Evolutionary conservation across 2,888 invertebrate species (phyloP), one percentile per base, ranked within the genome.

Genomic region (Eumacrocentrus americanus): DNA sequence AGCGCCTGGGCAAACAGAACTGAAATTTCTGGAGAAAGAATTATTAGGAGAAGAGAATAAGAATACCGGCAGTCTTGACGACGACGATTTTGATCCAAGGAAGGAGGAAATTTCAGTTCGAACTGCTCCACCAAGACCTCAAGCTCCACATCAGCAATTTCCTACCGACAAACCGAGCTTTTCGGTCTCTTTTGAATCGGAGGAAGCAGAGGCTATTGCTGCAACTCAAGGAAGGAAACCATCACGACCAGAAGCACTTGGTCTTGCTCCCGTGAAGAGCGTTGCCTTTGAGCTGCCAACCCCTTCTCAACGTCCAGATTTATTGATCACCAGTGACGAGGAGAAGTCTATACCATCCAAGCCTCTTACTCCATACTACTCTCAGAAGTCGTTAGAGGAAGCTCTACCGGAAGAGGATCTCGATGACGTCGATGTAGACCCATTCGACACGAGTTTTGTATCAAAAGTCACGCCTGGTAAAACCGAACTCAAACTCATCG

Each of bases 41-140:
- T 79, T 93, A 9, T 84, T 93, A 1, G 86, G 86, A 11, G 73
- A 77, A 2, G 34, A 37, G 2, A 25, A 34, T 7, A 66, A 69
- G 3, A 66, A 69, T 11, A 76, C 80, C 16, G 82, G 82, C 42
- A 84, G 84, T 7, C 80, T 87, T 1, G 88, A 87, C 72, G 92
- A 92, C 82, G 90, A 91, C 51, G 91, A 93, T 71, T 94, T 94
- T 76, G 89, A 94, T 82, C 93, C 93, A 0, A 83, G 93, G 61
- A 90, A 58, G 29, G 62, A 74, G 20, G 61, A 72, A 29, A 35
- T 59, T 34, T 60, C 68, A 5, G 60, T 55, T 9, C 61, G 64
- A 3, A 58, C 66, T 12, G 54, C 62, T 7, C 65, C 63, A 11
- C 70, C 66, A 0, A 63, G 70, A 54, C 70, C 72, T 2, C 58